Conservation (phyloP, 2,888 invertebrate species). For the Bombylius major region DNA sequence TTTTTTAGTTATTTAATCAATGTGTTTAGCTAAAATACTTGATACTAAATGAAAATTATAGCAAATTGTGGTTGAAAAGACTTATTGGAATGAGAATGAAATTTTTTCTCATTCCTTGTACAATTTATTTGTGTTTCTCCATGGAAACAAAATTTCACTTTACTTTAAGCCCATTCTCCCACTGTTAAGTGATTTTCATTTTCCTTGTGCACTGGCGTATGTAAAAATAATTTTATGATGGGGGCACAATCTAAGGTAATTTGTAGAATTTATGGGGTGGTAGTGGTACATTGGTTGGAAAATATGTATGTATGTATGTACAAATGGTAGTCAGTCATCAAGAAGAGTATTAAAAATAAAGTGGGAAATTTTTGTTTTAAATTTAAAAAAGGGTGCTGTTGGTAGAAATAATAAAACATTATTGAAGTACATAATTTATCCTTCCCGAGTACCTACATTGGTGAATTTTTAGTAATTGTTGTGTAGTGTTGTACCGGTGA, state of each 20-base stretch:
- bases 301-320: not conserved
- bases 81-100: not conserved
- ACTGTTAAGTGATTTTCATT: slow-evolving; percentile 8
- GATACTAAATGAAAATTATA: too few species aligned
- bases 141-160: slow-evolving; percentile 11
- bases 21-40: too few species aligned
- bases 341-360: not conserved
- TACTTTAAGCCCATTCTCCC: not conserved
- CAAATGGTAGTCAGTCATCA: not conserved
- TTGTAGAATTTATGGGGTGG: not conserved
- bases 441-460: not conserved
- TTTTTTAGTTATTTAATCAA: too few species aligned
- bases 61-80: too few species aligned
- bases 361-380: not conserved
- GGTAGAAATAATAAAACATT: not conserved
- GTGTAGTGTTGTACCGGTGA: not conserved
- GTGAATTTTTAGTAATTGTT: not conserved
- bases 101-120: not conserved
- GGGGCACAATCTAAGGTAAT: not conserved
- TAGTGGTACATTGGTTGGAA: not conserved
- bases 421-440: not conserved
- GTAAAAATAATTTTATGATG: not conserved
- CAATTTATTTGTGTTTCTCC: slow-evolving; percentile 7
- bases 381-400: not conserved
- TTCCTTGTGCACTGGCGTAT: slow-evolving; percentile 4